A percentile compares a stretch with the other conserved stretches of the same genome.
Evolutionary conservation across 2,113 vertebrate species (phyloP).

Genomic region (Spheniscus mendiculus): DNA sequence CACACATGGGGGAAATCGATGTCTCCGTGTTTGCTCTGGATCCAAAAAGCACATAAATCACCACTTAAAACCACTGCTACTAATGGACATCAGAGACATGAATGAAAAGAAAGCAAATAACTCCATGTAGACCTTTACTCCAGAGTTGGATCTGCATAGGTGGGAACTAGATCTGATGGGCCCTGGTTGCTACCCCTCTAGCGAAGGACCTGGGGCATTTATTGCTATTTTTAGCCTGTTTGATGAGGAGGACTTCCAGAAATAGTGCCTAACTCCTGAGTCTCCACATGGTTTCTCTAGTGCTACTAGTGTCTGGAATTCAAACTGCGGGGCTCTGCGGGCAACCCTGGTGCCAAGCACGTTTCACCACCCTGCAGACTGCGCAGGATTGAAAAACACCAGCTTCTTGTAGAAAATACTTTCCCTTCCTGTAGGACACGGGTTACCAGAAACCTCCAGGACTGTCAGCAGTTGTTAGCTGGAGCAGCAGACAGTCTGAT

Average conservation of each 20-base stretch:
- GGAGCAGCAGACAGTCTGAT: neutral
- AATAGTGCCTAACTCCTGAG: neutral
- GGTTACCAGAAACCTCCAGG: neutral
- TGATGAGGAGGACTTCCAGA: neutral
- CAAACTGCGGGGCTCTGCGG: neutral
- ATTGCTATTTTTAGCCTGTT: conserved; percentile 1
- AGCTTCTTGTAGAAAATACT: neutral
- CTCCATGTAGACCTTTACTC: neutral
- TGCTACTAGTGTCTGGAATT: neutral
- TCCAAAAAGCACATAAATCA: accelerated
- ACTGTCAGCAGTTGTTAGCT: neutral
- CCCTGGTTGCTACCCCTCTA: neutral
- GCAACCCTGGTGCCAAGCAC: neutral
- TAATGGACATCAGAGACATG: neutral
- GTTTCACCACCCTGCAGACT: neutral
- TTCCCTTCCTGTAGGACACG: neutral
- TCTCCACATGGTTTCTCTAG: neutral
- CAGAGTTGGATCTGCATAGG: neutral
- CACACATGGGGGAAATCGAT: accelerated
- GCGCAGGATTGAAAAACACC: neutral
- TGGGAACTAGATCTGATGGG: neutral
- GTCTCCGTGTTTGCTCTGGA: neutral
- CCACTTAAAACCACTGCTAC: neutral
- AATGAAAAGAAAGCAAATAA: neutral
- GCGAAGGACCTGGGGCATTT: neutral